Percentiles rank a stretch among this genome's conserved stretches.
Evolutionary conservation across 2,888 invertebrate species (phyloP).

Genomic region (Blastobasis adustella): DNA sequence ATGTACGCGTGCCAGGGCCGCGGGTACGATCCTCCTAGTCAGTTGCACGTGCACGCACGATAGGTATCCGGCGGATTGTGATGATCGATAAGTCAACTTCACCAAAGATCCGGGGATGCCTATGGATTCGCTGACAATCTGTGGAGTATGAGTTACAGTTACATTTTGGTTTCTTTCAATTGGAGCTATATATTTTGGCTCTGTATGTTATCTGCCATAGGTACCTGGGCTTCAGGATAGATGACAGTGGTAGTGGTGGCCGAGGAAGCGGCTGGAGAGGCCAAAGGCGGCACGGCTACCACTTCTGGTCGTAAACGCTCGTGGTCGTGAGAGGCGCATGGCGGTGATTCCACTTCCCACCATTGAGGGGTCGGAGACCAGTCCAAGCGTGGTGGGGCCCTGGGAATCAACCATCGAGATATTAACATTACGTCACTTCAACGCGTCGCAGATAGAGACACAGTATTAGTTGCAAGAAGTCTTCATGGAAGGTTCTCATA

Average conservation of each 20-base stretch:
- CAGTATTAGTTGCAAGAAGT: neutral
- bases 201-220: neutral
- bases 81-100: constrained; percentile 96
- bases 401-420: constrained; percentile 17
- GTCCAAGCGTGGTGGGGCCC: constrained; percentile 56
- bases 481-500: constrained; percentile 12
- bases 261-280: constrained; percentile 91
- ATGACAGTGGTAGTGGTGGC: constrained; percentile 90
- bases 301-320: constrained; percentile 89
- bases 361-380: constrained; percentile 71
- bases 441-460: neutral
- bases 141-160: constrained; percentile 19
- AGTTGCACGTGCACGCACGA: constrained; percentile 94
- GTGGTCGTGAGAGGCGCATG: constrained; percentile 90
- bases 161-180: neutral
- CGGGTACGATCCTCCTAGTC: constrained; percentile 86
- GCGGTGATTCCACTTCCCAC: constrained; percentile 73
- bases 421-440: neutral
- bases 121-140: constrained; percentile 98
- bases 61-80: constrained; percentile 94
- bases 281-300: constrained; percentile 92
- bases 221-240: constrained; percentile 93
- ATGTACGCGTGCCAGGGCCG: constrained; percentile 89
- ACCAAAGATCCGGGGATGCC: constrained; percentile 95
- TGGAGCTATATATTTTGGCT: neutral